Evolutionary conservation across 2,113 vertebrate genomes (phyloP).

Genomic region (Sciurus niger): DNA sequence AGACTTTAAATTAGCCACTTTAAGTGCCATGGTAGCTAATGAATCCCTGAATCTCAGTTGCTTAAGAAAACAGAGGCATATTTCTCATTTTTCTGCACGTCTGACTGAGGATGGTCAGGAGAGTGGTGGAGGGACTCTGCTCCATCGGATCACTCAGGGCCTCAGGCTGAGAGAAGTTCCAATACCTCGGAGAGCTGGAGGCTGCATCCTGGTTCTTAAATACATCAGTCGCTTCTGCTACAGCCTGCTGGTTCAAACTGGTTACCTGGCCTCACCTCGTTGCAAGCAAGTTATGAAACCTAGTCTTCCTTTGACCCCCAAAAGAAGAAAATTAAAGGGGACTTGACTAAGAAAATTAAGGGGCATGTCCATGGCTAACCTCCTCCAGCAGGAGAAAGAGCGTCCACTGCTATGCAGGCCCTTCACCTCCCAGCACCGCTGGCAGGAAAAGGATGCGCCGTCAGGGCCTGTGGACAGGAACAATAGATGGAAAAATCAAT

Average conservation of each 20-base stretch:
- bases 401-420: not conserved
- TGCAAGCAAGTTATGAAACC: not conserved
- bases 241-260: not conserved
- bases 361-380: not conserved
- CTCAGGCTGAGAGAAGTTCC: not conserved
- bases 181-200: not conserved
- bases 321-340: not conserved
- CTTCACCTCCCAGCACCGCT: not conserved
- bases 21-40: not conserved
- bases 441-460: not conserved
- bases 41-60: not conserved
- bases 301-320: not conserved
- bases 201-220: not conserved
- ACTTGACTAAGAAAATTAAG: too few species aligned
- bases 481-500: constrained; percentile 29
- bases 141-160: not conserved
- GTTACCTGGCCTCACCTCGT: not conserved
- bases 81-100: not conserved
- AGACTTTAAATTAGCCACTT: not conserved
- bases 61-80: not conserved
- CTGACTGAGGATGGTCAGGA: not conserved
- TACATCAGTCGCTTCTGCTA: not conserved
- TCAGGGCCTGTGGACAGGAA: not conserved
- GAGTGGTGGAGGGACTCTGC: not conserved
- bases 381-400: not conserved